Evolutionary conservation across 2,113 vertebrate species (phyloP), one percentile per base, ranked within the genome.

Genomic region (Coptodon bakossiorum): DNA sequence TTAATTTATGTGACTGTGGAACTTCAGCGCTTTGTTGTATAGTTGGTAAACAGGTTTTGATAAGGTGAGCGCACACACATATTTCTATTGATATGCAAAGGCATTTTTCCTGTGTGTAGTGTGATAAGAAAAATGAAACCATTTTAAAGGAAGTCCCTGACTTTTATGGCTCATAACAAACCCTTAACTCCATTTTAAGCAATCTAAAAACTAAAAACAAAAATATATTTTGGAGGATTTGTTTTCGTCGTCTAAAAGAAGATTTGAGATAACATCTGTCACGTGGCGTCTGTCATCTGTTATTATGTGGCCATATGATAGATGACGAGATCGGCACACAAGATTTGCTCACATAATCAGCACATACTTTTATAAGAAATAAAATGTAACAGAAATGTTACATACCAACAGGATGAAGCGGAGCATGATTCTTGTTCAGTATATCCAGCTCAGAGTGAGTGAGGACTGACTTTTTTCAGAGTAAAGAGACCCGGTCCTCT

Each of bases 401-500:
- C 91, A 1, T 89, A 94, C 92, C 93, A 92, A 24, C 79, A 93
- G 48, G 59, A 80, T n/a, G 80, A 89, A 57, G 80, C 3, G 7
- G n/a, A 87, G 57, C 92, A 94, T 91, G 80, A 50, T 86, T 59
- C 38, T 22, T 11, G 57, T 54, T 86, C 4, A 8, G 29, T 22
- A 12, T 2, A 22, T 73, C 38, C 83, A 85, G 38, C 10, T 24
- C 11, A 2, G 9, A 57, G 9, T 61, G 81, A 22, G 16, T 3
- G 19, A 81, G 6, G 31, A 43, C 66, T 6, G 56, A 9, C n/a
- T 17, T 6, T 38, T 19, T 54, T 5, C 9, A 27, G 8, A 80
- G 4, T 16, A 11, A 59, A 2, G 3, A 87, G 71, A 31, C 27
- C 61, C 38, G 29, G 50, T 76, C 83, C 34, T 27, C 24, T 78